A percentile compares a stretch with the other conserved stretches of the same genome.
Evolutionary conservation across 2,888 invertebrate genomes (phyloP).

Genomic region (Ectropis crepuscularia): DNA sequence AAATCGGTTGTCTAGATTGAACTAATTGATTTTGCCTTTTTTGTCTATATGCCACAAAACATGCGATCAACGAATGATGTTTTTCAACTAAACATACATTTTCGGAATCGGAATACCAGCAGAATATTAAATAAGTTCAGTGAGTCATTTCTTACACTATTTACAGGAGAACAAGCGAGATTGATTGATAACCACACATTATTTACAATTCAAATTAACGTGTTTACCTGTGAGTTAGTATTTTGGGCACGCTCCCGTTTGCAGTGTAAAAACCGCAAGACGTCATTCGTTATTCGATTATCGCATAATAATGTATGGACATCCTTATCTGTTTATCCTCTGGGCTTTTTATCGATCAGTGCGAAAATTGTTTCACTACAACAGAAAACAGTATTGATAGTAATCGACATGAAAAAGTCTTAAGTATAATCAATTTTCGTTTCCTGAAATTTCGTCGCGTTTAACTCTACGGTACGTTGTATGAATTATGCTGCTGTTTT

Average conservation of each 20-base stretch:
- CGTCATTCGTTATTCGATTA: conserved; percentile 31
- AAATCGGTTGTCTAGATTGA: no score
- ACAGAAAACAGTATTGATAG: background rate
- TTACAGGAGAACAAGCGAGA: conserved; percentile 12
- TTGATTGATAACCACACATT: conserved; percentile 10
- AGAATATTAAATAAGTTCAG: background rate
- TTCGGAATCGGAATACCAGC: background rate
- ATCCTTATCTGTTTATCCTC: conserved; percentile 23
- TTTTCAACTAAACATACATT: background rate
- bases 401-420: no score
- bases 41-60: no score
- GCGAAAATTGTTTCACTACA: conserved; percentile 25
- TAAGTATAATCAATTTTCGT: no score
- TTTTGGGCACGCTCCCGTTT: conserved; percentile 34
- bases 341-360: conserved; percentile 23
- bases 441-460: no score
- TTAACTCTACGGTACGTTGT: no score
- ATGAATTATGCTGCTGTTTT: no score
- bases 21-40: no score
- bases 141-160: conserved; percentile 9
- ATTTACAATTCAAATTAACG: conserved; percentile 25
- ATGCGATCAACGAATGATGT: no score
- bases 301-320: conserved; percentile 21
- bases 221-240: conserved; percentile 34
- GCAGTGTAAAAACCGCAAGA: conserved; percentile 36